Percentiles rank a stretch among this genome's conserved stretches.
phyloP scores from a whole-genome alignment of 2,797 vertebrate genomes.

The Jordanella pulchra region DNA sequence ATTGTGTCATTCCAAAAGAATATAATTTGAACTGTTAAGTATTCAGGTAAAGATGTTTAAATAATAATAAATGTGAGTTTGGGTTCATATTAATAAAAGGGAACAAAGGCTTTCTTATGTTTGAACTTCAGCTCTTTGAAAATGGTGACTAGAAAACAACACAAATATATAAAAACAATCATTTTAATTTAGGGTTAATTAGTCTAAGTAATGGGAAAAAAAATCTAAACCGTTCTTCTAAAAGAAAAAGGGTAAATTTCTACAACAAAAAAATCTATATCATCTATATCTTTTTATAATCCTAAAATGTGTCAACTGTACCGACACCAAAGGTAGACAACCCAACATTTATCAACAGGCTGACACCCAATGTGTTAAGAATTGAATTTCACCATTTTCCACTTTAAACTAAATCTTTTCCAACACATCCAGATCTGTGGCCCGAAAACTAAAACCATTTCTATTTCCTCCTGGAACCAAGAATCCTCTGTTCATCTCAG shows the following conservation, averaged over 20 bases:
- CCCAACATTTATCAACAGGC: not conserved
- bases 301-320: not conserved
- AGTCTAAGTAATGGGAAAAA: not conserved
- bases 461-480: not conserved
- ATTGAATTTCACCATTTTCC: not conserved
- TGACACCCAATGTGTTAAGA: not conserved
- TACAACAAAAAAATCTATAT: not conserved
- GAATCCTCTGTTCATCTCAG: not conserved
- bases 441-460: not conserved
- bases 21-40: not conserved
- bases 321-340: not conserved
- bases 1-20: not conserved
- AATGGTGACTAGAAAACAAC: not conserved
- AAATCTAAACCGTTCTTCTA: not conserved
- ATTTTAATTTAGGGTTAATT: not conserved
- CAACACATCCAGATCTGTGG: not conserved
- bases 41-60: not conserved
- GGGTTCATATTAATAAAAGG: too few species aligned
- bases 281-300: not conserved
- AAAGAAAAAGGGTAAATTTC: not conserved
- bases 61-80: not conserved
- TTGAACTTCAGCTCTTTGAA: not conserved
- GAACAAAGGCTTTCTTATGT: too few species aligned
- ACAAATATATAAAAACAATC: not conserved
- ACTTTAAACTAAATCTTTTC: not conserved